A percentile compares a stretch with the other conserved stretches of the same genome.
Evolutionary conservation across 2,113 vertebrate genomes (phyloP).

Genomic region (Megatriorchis doriae): DNA sequence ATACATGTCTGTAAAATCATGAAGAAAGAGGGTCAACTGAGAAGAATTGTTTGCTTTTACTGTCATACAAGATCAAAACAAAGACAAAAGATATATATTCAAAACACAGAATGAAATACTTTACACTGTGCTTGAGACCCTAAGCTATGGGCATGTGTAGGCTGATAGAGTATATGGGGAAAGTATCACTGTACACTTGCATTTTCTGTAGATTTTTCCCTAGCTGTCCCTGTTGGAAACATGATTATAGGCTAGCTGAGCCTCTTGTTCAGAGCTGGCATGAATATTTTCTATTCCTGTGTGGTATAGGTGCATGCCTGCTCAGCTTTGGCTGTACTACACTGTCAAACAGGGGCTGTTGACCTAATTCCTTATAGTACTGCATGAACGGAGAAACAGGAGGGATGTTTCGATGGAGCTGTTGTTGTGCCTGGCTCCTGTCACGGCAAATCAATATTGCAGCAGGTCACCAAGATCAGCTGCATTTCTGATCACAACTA

Average conservation of each 20-base stretch:
- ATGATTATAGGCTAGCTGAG: accelerated
- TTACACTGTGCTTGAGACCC: background rate
- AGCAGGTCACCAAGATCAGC: background rate
- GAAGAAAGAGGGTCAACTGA: background rate
- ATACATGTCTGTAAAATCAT: background rate
- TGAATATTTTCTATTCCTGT: background rate
- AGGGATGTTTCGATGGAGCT: background rate
- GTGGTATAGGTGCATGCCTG: background rate
- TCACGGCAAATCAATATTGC: background rate
- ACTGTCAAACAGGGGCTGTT: background rate
- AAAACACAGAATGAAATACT: background rate
- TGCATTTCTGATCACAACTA: background rate
- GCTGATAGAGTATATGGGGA: background rate
- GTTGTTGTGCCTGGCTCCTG: background rate
- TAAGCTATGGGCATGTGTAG: background rate
- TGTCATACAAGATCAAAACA: background rate
- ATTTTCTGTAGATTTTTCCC: background rate
- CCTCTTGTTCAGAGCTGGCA: background rate
- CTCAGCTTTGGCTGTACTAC: background rate
- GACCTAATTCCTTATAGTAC: background rate
- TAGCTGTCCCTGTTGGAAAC: background rate
- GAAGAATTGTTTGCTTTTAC: background rate
- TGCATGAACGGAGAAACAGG: background rate
- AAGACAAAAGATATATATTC: background rate
- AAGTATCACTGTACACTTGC: background rate